Conservation (phyloP, 2,797 vertebrate genomes). For the Darevskia nairensis region DNA sequence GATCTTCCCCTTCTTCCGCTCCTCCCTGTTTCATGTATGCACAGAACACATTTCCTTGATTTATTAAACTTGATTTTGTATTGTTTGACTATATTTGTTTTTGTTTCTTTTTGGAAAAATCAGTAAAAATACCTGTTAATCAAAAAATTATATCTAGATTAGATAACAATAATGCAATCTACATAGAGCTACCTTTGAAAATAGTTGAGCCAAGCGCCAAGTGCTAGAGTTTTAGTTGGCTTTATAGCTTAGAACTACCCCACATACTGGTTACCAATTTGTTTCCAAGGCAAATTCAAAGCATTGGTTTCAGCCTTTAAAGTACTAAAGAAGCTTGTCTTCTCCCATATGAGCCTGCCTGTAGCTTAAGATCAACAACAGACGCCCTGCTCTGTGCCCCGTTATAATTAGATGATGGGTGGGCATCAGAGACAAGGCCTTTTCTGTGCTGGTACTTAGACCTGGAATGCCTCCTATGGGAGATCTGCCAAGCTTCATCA, state of each 20-base stretch:
- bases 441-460: not conserved
- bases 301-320: not conserved
- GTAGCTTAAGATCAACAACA: not conserved
- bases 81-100: too few species aligned
- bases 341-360: not conserved
- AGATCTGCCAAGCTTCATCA: not conserved
- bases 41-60: too few species aligned
- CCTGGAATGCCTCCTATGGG: not conserved
- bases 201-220: too few species aligned
- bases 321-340: not conserved
- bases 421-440: not conserved
- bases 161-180: not conserved
- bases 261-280: not conserved
- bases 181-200: not conserved
- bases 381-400: not conserved
- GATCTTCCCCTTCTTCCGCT: too few species aligned
- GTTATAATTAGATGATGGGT: not conserved
- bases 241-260: too few species aligned
- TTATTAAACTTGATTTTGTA: too few species aligned
- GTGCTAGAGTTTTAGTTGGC: not conserved
- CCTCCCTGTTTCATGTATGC: too few species aligned
- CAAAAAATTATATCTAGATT: not conserved
- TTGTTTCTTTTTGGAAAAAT: too few species aligned
- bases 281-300: not conserved
- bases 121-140: too few species aligned